Evolutionary conservation across 2,113 vertebrate species (phyloP), one percentile per base, ranked within the genome.

Genomic region (Sorex araneus): DNA sequence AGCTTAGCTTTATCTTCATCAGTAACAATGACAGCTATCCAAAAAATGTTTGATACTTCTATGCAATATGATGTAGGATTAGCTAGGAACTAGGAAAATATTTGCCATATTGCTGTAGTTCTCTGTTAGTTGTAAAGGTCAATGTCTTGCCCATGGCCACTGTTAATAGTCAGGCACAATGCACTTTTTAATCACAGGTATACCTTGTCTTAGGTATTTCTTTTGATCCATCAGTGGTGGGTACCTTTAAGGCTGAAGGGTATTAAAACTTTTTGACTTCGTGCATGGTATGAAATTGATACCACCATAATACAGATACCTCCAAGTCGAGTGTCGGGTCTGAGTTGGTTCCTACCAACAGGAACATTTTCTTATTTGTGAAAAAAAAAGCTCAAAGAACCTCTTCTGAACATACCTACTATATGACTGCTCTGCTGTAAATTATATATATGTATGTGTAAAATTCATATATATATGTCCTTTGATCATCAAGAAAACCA

Each of bases 1-100:
- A 85, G 40, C 45, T 93, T 50, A 67, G n/a, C 25, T 84, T 85
- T 94, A 75, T 50, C 67, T 85, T 81, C 63, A 71, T 60, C 91
- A 91, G 84, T 90, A n/a, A 80, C 66, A 92, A 57, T 86, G 43
- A 86, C 12, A 73, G 36, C 34, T 11, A 86, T 90, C 67, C 27
- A 54, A 90, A 76, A 8, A 16, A 84, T 92, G 74, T 19, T 15
- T 47, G 3, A 25, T 30, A 40, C 27, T 90, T 90, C 4, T 18
- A 16, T 83, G 10, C 50, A 32, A 57, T 50, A 74, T 50, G 34
- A 89, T 60, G 15, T 30, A 32, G 50, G 12, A 60, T 60, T 50
- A 50, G 9, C 57, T 30, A 66, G 25, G 28, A 8, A 66, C 64
- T 11, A 66, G 28, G 27, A 28, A 66, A 66, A 9, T 66, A 13